Base-by-base conservation (phyloP, 2,888 invertebrate genomes). In the Agonopterix arenella region DNA sequence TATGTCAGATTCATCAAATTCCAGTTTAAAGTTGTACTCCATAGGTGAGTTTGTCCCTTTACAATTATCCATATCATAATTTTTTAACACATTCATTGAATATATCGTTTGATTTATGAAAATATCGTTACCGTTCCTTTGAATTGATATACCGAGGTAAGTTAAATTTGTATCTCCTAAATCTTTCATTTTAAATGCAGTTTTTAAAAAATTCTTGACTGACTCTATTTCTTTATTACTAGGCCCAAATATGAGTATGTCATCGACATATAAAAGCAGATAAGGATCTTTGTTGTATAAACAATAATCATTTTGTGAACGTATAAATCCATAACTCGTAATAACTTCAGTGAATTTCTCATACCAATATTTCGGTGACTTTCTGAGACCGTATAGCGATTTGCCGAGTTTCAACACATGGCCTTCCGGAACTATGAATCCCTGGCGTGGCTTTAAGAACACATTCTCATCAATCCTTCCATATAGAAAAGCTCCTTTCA, bases 251-350 rank as follows among this genome's bases (percentile, higher is more conserved):
- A 41, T 28, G 8, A 44, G n/a, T 16, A 59, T 36, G 46, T 59
- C 59, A 49, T 59, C 59, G 1, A 59, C 57, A 52, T 52, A 57
- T 16, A 57, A 38, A n/a, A 59, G 41, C 46, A 57, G 3, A 47
- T 55, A 55, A 36, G 47, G 8, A 36, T 51, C 40, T 13, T 54
- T 53, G 8, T 0, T 49, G 47, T 47, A 58, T 40, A 58, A 45
- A 47, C 54, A 55, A 40, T 52, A 53, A 11, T 56, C 58, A 52
- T 52, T 50, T 2, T 49, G 9, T 10, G 54, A 55, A 4, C 53
- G 9, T 36, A 49, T 49, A 44, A 59, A 50, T 2, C 57, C 56
- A 51, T 52, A 53, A 11, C 11, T 7, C 2, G 9, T 50, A 2
- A 55, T 52, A 9, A 45, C 40, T 4, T 56, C 47, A 49, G 50